Conservation (phyloP, 2,797 vertebrate species). For the Myripristis jacobus region DNA sequence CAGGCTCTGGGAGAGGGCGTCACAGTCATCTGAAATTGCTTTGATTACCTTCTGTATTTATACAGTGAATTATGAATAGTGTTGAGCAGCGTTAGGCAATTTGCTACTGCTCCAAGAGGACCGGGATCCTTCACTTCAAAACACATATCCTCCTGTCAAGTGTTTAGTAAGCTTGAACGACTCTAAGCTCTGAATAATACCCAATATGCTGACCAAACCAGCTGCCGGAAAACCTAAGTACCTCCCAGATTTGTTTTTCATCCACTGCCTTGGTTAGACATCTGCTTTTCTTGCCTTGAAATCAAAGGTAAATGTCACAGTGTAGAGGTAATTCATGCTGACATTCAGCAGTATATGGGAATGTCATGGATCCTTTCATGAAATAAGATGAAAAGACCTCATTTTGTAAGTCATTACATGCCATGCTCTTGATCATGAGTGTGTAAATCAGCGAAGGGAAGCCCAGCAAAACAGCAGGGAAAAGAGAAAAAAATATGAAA, state of each 20-base stretch:
- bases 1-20: neutral
- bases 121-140: neutral
- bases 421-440: too few species aligned
- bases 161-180: constrained; percentile 43
- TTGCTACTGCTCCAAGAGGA: constrained; percentile 3
- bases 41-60: too few species aligned
- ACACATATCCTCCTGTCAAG: constrained; percentile 13
- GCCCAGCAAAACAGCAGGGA: neutral
- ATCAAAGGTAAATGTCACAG: constrained; percentile 22
- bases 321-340: too few species aligned
- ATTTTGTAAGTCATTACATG: too few species aligned
- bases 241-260: constrained; percentile 1
- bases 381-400: too few species aligned
- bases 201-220: constrained; percentile 38
- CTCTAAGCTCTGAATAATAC: constrained; percentile 35
- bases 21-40: neutral
- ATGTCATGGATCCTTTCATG: too few species aligned
- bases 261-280: constrained; percentile 18
- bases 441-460: neutral
- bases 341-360: too few species aligned
- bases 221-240: constrained; percentile 24
- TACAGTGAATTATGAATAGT: neutral
- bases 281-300: constrained; percentile 36
- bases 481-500: neutral
- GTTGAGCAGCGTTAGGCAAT: neutral